Evolutionary conservation across 2,888 invertebrate genomes (phyloP).

Genomic region (Melipona bicolor): DNA sequence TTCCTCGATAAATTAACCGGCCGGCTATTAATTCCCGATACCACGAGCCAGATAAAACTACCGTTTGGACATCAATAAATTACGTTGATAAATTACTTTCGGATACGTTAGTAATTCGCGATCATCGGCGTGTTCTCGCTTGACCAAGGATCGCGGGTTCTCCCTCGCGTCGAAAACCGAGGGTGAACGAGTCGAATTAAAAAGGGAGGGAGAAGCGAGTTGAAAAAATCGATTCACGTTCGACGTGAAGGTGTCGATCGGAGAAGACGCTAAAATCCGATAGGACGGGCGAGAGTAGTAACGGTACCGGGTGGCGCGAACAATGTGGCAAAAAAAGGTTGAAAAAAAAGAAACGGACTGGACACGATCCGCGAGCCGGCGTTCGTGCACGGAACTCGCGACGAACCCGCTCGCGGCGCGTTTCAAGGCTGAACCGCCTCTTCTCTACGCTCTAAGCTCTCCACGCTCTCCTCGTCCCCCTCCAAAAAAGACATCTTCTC

Average conservation of each 20-base stretch:
- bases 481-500: slow-evolving; percentile 14
- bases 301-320: slow-evolving; percentile 30
- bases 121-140: slow-evolving; percentile 7
- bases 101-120: background rate
- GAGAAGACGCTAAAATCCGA: slow-evolving; percentile 5
- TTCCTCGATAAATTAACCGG: slow-evolving; percentile 43
- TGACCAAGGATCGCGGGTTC: background rate
- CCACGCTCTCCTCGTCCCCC: slow-evolving; percentile 24
- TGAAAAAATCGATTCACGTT: too few species aligned
- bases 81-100: slow-evolving; percentile 26
- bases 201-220: too few species aligned
- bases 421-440: slow-evolving; percentile 69
- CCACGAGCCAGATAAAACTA: slow-evolving; percentile 29
- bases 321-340: slow-evolving; percentile 41
- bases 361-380: slow-evolving; percentile 43
- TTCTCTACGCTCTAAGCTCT: slow-evolving; percentile 26
- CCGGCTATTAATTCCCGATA: slow-evolving; percentile 42
- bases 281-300: slow-evolving; percentile 10
- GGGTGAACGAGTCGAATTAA: too few species aligned
- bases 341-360: slow-evolving; percentile 40
- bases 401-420: slow-evolving; percentile 45
- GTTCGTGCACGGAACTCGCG: slow-evolving; percentile 58
- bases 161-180: too few species aligned
- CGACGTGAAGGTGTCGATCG: background rate
- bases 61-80: slow-evolving; percentile 35